These are phyloP conservation scores for Nineta flava DNA, from an alignment of 2,888 invertebrate genomes.

Conservation along the genomic window DNA sequence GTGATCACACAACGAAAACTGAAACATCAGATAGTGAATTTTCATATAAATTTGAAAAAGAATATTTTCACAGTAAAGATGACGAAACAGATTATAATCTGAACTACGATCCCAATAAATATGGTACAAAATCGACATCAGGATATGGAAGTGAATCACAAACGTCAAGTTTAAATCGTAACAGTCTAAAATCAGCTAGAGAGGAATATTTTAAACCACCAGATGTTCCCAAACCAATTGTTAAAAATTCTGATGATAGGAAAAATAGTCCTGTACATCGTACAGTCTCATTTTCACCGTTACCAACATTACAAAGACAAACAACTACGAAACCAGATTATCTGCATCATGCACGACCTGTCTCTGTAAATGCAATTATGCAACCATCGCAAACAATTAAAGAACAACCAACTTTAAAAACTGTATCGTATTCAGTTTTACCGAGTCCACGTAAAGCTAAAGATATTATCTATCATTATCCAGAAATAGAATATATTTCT, in stretches of 20 bases:
- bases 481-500: not conserved
- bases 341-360: not conserved
- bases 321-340: not conserved
- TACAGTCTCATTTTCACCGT: constrained; percentile 4
- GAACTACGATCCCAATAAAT: not conserved
- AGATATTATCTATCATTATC: not conserved
- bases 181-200: not conserved
- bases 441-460: not conserved
- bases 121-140: not conserved
- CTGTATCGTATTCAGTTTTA: not conserved
- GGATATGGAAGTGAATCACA: not conserved
- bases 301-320: not conserved
- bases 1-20: not conserved
- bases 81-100: no score
- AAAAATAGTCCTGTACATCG: not conserved
- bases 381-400: not conserved
- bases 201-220: not conserved
- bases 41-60: no score
- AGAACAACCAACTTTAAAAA: not conserved
- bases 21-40: not conserved
- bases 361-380: not conserved
- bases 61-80: no score
- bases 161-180: not conserved
- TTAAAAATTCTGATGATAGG: not conserved
- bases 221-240: constrained; percentile 3